Conservation (phyloP, 2,797 vertebrate species). For the Miichthys miiuy region DNA sequence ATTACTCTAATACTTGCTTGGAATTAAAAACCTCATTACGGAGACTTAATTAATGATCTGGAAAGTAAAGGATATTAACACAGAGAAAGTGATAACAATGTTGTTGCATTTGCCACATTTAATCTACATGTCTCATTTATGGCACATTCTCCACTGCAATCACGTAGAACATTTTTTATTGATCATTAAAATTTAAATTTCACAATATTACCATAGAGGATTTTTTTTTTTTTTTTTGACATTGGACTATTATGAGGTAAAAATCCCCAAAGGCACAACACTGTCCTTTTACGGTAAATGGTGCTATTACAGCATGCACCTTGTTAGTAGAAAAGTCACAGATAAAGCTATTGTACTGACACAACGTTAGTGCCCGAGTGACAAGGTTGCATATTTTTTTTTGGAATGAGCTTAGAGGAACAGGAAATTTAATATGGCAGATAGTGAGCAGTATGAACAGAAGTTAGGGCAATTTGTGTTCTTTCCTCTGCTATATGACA, state of each 20-base stretch:
- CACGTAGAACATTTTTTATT: slow-evolving; percentile 30
- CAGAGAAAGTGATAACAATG: slow-evolving; percentile 41
- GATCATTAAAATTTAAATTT: slow-evolving; percentile 24
- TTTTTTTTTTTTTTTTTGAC: slow-evolving; percentile 10
- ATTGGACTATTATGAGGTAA: slow-evolving; percentile 27
- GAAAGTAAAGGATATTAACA: slow-evolving; percentile 71
- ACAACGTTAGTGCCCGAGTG: not conserved
- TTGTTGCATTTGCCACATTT: slow-evolving; percentile 39
- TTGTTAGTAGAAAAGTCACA: slow-evolving; percentile 36
- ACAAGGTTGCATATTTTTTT: slow-evolving; percentile 44
- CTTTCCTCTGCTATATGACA: slow-evolving; percentile 37
- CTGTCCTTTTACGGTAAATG: slow-evolving; percentile 27
- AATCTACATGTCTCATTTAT: slow-evolving; percentile 52
- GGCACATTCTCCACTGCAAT: slow-evolving; percentile 35
- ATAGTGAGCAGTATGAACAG: slow-evolving; percentile 31
- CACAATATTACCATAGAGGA: slow-evolving; percentile 1
- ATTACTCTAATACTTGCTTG: slow-evolving; percentile 60
- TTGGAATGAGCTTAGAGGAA: slow-evolving; percentile 38
- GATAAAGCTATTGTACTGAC: slow-evolving; percentile 43
- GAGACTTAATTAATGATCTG: slow-evolving; percentile 69
- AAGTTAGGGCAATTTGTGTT: slow-evolving; percentile 41
- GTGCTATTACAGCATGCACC: slow-evolving; percentile 18
- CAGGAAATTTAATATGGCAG: slow-evolving; percentile 38
- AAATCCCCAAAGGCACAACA: not conserved
- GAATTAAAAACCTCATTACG: slow-evolving; percentile 69